These are phyloP conservation scores for Syngnathus floridae DNA, from an alignment of 2,113 vertebrate species.

Conservation along the genomic window DNA sequence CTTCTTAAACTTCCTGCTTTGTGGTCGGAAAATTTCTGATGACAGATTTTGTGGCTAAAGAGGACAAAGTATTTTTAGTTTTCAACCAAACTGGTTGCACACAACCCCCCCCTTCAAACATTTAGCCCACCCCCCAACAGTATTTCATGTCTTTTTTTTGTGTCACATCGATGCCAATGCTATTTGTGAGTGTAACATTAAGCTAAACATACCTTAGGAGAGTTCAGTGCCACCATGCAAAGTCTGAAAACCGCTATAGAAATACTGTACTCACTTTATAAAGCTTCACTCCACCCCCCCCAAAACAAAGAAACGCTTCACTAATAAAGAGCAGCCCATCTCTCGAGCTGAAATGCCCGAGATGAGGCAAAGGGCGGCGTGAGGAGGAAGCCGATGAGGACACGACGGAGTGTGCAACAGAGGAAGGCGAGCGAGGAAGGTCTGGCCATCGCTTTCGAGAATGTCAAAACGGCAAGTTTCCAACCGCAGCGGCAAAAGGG, in stretches of 20 bases:
- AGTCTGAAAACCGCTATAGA: too few species aligned
- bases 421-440: constrained; percentile 57
- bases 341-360: background rate
- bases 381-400: constrained; percentile 49
- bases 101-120: constrained; percentile 8
- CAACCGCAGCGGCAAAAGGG: constrained; percentile 76
- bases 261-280: too few species aligned
- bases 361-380: constrained; percentile 1
- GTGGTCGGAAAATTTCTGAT: constrained; percentile 77
- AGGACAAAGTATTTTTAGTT: constrained; percentile 70
- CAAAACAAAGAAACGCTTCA: background rate
- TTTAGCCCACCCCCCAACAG: background rate
- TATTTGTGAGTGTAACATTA: too few species aligned
- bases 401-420: constrained; percentile 53
- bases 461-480: constrained; percentile 79
- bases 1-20: constrained; percentile 71
- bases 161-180: too few species aligned
- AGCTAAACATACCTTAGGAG: too few species aligned
- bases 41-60: constrained; percentile 71
- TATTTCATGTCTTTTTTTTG: too few species aligned
- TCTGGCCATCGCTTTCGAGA: constrained; percentile 74
- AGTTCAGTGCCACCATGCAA: too few species aligned
- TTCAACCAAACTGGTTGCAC: background rate
- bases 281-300: background rate
- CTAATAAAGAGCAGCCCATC: background rate